Base-by-base conservation (phyloP, 1,140 invertebrate species). In the Trigoniulus corallinus region DNA sequence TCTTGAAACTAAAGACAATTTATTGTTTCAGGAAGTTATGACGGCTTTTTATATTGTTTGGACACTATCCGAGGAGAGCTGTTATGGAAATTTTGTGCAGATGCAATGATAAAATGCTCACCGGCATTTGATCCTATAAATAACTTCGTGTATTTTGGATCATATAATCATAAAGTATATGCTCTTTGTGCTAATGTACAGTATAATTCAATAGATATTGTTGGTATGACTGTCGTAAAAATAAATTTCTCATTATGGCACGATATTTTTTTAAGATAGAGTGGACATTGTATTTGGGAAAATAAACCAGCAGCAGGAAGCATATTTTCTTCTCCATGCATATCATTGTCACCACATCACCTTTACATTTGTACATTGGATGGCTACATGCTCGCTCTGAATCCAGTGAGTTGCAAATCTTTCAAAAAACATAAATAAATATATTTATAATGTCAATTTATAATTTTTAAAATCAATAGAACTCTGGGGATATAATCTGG, bases 91-190 rank as follows among this genome's bases (percentile, higher is more conserved):
- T 75, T 72, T 58, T 60, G 71, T 58, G 77, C 81, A 4, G 65
- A 61, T 7, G 71, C 70, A 47, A 71, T 73, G 61, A 69, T 84
- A 12, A 84, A 84, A 67, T 75, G 77, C 59, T 76, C 76, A 57
- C 78, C 78, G 3, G 58, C 70, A 44, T 54, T 66, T 25, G 61
- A 66, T 56, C 44, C 46, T n/a, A n/a, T 25, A 22, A 62, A 57
- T 26, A 57, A 59, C 25, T 61, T 65, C 39, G 60, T 82, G 34
- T 74, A 76, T 59, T 64, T 81, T 55, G 81, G 80, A 18, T 76
- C 80, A 29, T 82, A 84, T 61, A 80, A 83, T 61, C 71, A 73
- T 41, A 61, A 68, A 58, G 54, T 82, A 18, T 76, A 80, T 57
- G 75, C 74, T 54, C 59, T 82, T 52, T 64, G 72, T 61, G 57